Conservation (phyloP, 2,888 invertebrate genomes). For the Pedicia rivosa region DNA sequence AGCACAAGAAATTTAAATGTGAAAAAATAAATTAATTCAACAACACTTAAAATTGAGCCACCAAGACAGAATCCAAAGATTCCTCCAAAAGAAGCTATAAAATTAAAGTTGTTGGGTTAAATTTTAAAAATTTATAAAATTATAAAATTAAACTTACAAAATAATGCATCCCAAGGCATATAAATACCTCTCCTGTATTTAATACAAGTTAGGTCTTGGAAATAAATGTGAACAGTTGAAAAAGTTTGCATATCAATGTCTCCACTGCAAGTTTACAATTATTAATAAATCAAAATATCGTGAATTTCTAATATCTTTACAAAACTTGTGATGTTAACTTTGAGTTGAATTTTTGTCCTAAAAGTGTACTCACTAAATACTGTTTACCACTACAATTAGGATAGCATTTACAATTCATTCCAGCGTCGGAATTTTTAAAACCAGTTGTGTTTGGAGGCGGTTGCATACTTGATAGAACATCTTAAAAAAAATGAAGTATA, state of each 20-base stretch:
- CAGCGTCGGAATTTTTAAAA: conserved; percentile 10
- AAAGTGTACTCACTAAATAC: background rate
- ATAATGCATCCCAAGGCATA: conserved; percentile 38
- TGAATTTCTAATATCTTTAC: too few relatives aligned
- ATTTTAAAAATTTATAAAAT: background rate
- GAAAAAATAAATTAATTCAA: conserved; percentile 35
- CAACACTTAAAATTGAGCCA: conserved; percentile 41
- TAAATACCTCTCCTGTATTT: conserved; percentile 36
- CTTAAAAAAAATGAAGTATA: conserved; percentile 10
- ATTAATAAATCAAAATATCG: background rate
- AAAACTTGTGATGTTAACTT: background rate
- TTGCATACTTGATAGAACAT: conserved; percentile 12
- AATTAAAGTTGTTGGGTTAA: too few relatives aligned
- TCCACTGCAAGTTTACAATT: background rate
- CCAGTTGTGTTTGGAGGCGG: conserved; percentile 7
- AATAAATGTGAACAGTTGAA: conserved; percentile 19
- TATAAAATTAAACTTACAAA: conserved; percentile 27
- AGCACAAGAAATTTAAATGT: conserved; percentile 11
- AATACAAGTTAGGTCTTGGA: conserved; percentile 32
- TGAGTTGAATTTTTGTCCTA: background rate
- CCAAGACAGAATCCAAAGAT: conserved; percentile 45
- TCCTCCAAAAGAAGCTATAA: conserved; percentile 45
- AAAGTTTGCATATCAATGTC: conserved; percentile 10
- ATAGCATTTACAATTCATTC: conserved; percentile 15
- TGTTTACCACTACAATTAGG: conserved; percentile 14